These are phyloP conservation scores for Chiridota heheva DNA, from an alignment of 35 echinoderm and acorn worm species.

Conservation along the genomic window DNA sequence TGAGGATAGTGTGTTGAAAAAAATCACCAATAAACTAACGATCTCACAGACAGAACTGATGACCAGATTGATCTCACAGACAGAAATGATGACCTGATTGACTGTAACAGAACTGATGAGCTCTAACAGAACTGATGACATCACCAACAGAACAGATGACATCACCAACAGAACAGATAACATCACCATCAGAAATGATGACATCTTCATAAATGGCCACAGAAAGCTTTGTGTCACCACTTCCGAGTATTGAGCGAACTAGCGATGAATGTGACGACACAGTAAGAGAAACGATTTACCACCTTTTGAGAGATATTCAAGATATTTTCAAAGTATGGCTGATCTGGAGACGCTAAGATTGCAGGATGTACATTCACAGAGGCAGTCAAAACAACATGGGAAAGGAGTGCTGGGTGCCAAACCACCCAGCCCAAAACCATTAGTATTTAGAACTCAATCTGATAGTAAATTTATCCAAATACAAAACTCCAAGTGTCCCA, in stretches of 20 bases:
- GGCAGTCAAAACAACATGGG: neutral
- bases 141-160: too few species aligned
- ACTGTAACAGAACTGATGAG: too few species aligned
- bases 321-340: neutral
- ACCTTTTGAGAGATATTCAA: constrained; percentile 1
- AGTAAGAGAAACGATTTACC: neutral
- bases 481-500: neutral
- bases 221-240: neutral
- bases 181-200: neutral
- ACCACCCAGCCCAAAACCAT: constrained; percentile 8
- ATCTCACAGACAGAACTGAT: too few species aligned
- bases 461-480: neutral
- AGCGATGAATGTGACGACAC: constrained; percentile 12
- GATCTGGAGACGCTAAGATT: neutral
- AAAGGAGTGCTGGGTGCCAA: neutral
- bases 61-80: too few species aligned
- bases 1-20: too few species aligned
- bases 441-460: constrained; percentile 4
- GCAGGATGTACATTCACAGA: neutral
- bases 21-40: too few species aligned
- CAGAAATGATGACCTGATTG: too few species aligned
- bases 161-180: too few species aligned
- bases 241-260: neutral
- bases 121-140: too few species aligned
- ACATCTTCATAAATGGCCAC: neutral